phyloP scores from a whole-genome alignment of 2,888 invertebrate species.

The Smittia aterrima region DNA sequence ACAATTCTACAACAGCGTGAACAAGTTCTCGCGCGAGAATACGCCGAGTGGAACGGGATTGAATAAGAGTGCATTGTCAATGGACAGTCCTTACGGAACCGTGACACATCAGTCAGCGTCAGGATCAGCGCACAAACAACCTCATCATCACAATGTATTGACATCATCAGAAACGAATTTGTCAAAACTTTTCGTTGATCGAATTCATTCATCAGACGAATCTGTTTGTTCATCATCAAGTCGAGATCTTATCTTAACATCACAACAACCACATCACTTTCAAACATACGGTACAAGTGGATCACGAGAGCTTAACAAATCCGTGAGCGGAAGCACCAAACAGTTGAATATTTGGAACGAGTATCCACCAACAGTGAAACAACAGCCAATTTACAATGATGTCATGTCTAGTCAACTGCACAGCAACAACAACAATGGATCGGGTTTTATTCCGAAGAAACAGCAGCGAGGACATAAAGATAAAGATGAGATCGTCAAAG shows the following conservation, averaged over 20 bases:
- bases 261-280: slow-evolving; percentile 17
- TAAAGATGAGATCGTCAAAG: slow-evolving; percentile 42
- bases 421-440: slow-evolving; percentile 42
- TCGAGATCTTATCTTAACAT: slow-evolving; percentile 52
- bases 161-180: slow-evolving; percentile 38
- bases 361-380: slow-evolving; percentile 30
- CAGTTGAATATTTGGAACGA: slow-evolving; percentile 43
- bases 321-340: slow-evolving; percentile 42
- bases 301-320: slow-evolving; percentile 27
- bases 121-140: slow-evolving; percentile 6
- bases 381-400: slow-evolving; percentile 44
- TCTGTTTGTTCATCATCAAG: slow-evolving; percentile 71
- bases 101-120: background rate
- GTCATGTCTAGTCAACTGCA: slow-evolving; percentile 44
- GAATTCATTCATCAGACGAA: slow-evolving; percentile 65
- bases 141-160: slow-evolving; percentile 20
- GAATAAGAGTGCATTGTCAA: background rate
- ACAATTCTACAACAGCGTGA: slow-evolving; percentile 32
- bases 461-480: slow-evolving; percentile 47
- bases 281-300: slow-evolving; percentile 23
- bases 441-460: slow-evolving; percentile 43
- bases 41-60: background rate
- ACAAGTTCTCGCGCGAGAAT: slow-evolving; percentile 31
- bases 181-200: slow-evolving; percentile 46
- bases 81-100: slow-evolving; percentile 13